Evolutionary conservation across 2,888 invertebrate species (phyloP).

Genomic region (Malacosoma neustria): DNA sequence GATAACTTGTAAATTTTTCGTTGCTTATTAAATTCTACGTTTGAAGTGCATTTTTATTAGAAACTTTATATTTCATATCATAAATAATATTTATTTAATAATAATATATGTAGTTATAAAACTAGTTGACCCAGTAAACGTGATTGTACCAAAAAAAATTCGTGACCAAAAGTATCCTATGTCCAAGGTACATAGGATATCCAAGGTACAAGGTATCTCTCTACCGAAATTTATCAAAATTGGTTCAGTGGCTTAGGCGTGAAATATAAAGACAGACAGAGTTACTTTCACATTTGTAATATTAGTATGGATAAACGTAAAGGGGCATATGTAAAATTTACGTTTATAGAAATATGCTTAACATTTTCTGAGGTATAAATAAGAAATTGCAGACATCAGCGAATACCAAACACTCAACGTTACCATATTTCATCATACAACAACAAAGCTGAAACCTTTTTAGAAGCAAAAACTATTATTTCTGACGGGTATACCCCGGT

Average conservation of each 20-base stretch:
- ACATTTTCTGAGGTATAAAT: neutral
- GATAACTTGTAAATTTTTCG: conserved; percentile 2
- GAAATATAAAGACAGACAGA: no score
- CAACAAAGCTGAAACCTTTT: conserved; percentile 18
- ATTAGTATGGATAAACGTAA: neutral
- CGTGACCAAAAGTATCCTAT: no score
- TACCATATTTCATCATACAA: neutral
- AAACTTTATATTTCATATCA: neutral
- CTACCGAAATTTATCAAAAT: no score
- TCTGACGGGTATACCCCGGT: conserved; percentile 23
- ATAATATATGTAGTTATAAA: no score
- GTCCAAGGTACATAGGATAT: no score
- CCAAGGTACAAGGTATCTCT: no score
- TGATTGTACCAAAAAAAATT: no score
- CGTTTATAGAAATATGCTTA: neutral
- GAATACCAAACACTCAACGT: neutral
- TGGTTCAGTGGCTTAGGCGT: no score
- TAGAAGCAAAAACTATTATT: conserved; percentile 35
- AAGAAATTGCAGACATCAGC: neutral
- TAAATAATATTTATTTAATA: no score
- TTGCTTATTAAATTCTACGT: conserved; percentile 2
- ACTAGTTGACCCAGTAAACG: no score
- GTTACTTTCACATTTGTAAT: no score
- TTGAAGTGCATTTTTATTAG: neutral
- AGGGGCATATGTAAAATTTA: conserved; percentile 5